Evolutionary conservation across 2,797 vertebrate genomes (phyloP), one percentile per base, ranked within the genome.

Genomic region (Enteromius unitaeniatus): DNA sequence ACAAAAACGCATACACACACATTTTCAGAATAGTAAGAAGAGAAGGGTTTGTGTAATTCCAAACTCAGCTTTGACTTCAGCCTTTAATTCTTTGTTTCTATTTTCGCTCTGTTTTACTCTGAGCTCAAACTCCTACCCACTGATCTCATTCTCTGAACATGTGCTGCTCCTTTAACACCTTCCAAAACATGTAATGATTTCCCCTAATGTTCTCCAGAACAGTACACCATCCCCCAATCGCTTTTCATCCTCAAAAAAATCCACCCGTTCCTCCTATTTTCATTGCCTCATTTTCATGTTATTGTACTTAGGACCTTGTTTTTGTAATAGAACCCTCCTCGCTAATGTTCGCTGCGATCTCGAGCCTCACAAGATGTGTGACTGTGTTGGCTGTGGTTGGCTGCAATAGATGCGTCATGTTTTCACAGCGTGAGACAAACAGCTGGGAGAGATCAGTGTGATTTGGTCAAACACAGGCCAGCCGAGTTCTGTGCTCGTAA

Each of bases 401-500:
- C 37, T 28, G 84, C 77, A 80, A 75, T 79, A 45, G 77, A 76
- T 78, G 68, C 74, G 53, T 87, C 86, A 75, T 86, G 45, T 86
- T 85, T 87, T 78, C 72, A 78, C 34, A 83, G 78, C 26, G 34
- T 81, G 79, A 42, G 70, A 55, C 82, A 81, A 55, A 40, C 86
- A 88, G 88, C 86, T 88, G 86, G 76, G 70, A 65, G 28, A 62
- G 55, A 85, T 86, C 78, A 85, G 83, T 81, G 81, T 69, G 55
- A 78, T 81, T 85, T 85, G 82, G 76, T 82, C 40, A 65, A 55
- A n/a, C 31, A 76, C 21, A 23, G 53, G 6, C 37, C 21, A 26
- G 55, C 37, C 60, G n/a, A 60, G 74, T 15, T 28, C 28, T 74
- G 47, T n/a, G 49, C 28, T 11, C 6, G 9, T 53, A n/a, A 53